Evolutionary conservation across 2,797 vertebrate species (phyloP).

Genomic region (Syngnathus rostellatus): DNA sequence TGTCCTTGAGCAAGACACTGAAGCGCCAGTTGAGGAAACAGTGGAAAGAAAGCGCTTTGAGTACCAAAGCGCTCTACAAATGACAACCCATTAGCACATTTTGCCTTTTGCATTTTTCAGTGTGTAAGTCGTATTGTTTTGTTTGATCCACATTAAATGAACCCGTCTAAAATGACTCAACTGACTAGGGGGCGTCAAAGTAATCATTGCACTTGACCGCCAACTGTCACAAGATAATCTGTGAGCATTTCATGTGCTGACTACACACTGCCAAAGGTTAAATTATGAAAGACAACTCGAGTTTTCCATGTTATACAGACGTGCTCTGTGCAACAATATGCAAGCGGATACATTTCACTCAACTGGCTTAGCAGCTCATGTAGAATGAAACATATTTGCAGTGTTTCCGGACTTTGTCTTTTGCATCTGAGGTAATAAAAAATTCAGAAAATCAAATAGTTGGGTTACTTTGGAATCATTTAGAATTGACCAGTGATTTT

Average conservation of each 20-base stretch:
- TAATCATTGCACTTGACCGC: constrained; percentile 31
- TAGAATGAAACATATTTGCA: constrained; percentile 25
- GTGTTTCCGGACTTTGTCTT: constrained; percentile 17
- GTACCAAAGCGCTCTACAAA: too few relatives aligned
- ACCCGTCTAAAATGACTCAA: constrained; percentile 46
- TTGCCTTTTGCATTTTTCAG: constrained; percentile 61
- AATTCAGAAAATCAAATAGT: constrained; percentile 15
- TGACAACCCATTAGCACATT: constrained; percentile 24
- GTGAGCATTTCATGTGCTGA: constrained; percentile 24
- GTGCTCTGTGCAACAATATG: background rate
- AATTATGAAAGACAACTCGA: constrained; percentile 21
- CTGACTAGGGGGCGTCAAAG: background rate
- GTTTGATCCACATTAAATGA: constrained; percentile 44
- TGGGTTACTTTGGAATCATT: constrained; percentile 49
- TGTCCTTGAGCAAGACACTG: too few relatives aligned
- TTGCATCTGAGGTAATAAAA: constrained; percentile 12
- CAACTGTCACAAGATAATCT: constrained; percentile 26
- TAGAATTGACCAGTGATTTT: constrained; percentile 46
- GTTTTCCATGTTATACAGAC: constrained; percentile 17
- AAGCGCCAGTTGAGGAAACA: too few relatives aligned
- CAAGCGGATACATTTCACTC: constrained; percentile 6
- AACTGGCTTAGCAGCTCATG: constrained; percentile 27
- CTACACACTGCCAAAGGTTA: constrained; percentile 28
- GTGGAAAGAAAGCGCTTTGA: too few relatives aligned
- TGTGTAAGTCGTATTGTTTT: constrained; percentile 42